A percentile compares a stretch with the other conserved stretches of the same genome.
Conservation (phyloP, 2,888 invertebrate species). For the Aelia acuminata region DNA sequence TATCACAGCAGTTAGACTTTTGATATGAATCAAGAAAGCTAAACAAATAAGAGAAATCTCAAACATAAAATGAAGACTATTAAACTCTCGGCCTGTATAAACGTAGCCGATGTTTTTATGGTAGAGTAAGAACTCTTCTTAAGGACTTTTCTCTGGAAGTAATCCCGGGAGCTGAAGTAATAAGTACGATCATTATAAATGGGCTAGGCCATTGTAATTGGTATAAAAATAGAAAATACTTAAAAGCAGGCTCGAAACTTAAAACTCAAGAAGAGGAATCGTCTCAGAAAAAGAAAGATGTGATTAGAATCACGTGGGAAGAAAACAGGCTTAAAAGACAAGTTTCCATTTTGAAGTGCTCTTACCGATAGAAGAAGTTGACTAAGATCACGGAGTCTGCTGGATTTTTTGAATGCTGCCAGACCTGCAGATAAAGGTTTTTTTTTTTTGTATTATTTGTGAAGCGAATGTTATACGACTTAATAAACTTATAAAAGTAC, state of each 20-base stretch:
- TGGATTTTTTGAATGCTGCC: slow-evolving; percentile 4
- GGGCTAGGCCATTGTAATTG: neutral
- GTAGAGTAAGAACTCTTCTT: neutral
- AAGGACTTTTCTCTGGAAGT: neutral
- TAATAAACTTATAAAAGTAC: slow-evolving; percentile 47
- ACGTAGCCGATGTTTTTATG: neutral
- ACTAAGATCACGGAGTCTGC: slow-evolving; percentile 4
- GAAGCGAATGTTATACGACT: slow-evolving; percentile 12
- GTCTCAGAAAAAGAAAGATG: neutral
- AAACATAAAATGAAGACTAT: slow-evolving; percentile 21
- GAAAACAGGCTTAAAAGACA: slow-evolving; percentile 46
- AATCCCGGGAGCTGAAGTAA: neutral
- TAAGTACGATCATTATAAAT: slow-evolving; percentile 21
- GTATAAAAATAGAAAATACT: slow-evolving; percentile 48
- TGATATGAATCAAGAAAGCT: neutral
- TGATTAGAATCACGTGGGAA: slow-evolving; percentile 45
- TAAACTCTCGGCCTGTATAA: neutral
- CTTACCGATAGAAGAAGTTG: slow-evolving; percentile 37
- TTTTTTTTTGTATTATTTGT: slow-evolving; percentile 19
- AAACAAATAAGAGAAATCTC: neutral
- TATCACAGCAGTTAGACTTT: neutral
- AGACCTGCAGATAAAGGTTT: slow-evolving; percentile 30
- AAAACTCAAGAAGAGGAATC: neutral
- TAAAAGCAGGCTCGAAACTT: neutral
- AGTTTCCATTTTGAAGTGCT: slow-evolving; percentile 41